Conservation (phyloP, 2,888 invertebrate genomes). For the Parnassius orleans region DNA sequence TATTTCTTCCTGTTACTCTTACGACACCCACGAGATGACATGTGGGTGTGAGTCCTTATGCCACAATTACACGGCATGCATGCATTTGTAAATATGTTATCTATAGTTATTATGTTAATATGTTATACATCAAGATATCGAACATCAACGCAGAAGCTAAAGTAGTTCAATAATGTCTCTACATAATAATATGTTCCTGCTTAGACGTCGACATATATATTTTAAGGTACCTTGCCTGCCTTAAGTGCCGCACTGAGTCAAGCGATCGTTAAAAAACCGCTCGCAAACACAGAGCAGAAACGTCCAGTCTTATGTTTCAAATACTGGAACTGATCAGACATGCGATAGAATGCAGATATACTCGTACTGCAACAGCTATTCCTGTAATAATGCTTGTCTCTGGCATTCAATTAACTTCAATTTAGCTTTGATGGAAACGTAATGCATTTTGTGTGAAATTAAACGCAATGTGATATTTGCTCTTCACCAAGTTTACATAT, state of each 20-base stretch:
- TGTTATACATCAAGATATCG: no score
- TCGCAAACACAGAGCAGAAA: slow-evolving; percentile 1
- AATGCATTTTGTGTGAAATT: slow-evolving; percentile 19
- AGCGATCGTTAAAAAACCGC: slow-evolving; percentile 5
- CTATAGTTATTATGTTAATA: no score
- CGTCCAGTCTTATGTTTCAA: slow-evolving; percentile 13
- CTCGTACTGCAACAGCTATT: slow-evolving; percentile 18
- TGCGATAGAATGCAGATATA: slow-evolving; percentile 21
- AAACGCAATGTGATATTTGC: slow-evolving; percentile 17
- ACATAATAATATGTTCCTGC: slow-evolving; percentile 8
- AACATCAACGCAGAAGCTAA: no score
- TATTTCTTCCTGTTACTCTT: no score
- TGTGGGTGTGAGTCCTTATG: no score
- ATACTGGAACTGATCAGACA: slow-evolving; percentile 15
- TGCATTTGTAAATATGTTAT: no score
- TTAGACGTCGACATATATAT: not conserved
- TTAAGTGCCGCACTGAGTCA: slow-evolving; percentile 14
- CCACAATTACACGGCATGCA: no score
- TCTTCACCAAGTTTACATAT: not conserved
- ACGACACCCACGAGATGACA: no score
- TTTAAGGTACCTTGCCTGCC: not conserved
- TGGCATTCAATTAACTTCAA: slow-evolving; percentile 28
- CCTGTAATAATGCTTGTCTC: slow-evolving; percentile 15
- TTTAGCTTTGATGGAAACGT: slow-evolving; percentile 24
- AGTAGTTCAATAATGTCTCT: not conserved